Evolutionary conservation across 2,113 vertebrate species (phyloP), one percentile per base, ranked within the genome.

Genomic region (Gymnobelideus leadbeateri): DNA sequence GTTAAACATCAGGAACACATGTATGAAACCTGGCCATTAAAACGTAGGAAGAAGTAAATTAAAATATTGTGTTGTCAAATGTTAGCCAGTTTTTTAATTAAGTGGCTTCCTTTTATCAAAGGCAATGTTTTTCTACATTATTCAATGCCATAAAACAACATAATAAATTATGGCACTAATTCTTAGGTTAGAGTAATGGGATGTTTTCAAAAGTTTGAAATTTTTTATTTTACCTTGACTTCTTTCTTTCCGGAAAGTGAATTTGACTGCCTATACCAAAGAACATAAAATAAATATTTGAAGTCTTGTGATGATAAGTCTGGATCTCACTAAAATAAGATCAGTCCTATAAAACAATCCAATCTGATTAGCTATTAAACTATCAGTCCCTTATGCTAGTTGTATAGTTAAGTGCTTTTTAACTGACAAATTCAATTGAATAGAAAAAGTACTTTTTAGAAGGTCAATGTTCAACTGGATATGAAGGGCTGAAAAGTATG

Each of bases 201-300:
- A 61, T 61, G 3, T 26, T 52, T 61, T 61, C 55, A 61, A 61
- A 61, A 61, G 26, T 61, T 28, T 28, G 55, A 61, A 61, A 61
- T 31, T 61, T 61, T 52, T 61, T 31, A 61, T 61, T 61, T 61
- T 31, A 91, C 16, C 52, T 68, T 89, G 46, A 46, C 28, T 46
- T 26, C 46, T n/a, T 51, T 93, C 19, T 68, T 55, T 89, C 57
- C 31, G 77, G 46, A 95, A 89, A 94, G 91, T 92, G 26, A 68
- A 54, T 89, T 91, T 57, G 89, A 68, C 24, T 51, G 51, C 46
- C 11, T 24, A 61, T 61, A 12, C 55, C 55, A 61, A 61, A 61
- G 26, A 61, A 5, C 26, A 31, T 61, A 61, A 61, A 61, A 31
- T 61, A 28, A 61, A 61, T 61, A 61, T 28, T 28, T 93, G 57